Percentiles rank a stretch among this genome's conserved stretches.
These are phyloP conservation scores for Nothoprocta perdicaria DNA, from an alignment of 2,113 vertebrate species.

Conservation along the genomic window DNA sequence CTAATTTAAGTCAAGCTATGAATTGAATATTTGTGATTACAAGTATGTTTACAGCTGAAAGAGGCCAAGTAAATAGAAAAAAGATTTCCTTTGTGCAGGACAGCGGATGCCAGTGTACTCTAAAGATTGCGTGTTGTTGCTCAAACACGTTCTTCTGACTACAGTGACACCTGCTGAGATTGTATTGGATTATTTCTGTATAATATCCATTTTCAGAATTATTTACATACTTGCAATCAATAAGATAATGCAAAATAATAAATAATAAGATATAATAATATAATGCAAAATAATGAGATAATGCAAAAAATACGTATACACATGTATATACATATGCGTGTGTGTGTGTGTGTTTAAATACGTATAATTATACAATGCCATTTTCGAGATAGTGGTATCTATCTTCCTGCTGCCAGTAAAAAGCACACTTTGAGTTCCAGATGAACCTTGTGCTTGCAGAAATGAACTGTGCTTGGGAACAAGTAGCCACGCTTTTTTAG, in stretches of 20 bases:
- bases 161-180: slow-evolving; percentile 71
- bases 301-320: not conserved
- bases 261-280: too few species aligned
- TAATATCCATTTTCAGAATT: slow-evolving; percentile 60
- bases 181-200: slow-evolving; percentile 49
- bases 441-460: not conserved
- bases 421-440: slow-evolving; percentile 37
- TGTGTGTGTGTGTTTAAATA: not conserved
- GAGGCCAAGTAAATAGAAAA: slow-evolving; percentile 13
- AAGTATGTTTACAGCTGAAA: not conserved
- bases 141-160: slow-evolving; percentile 46
- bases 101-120: not conserved
- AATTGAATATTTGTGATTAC: slow-evolving; percentile 23
- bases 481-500: slow-evolving; percentile 1
- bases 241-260: too few species aligned
- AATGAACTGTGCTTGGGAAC: slow-evolving; percentile 24
- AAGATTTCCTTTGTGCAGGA: not conserved
- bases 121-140: slow-evolving; percentile 30
- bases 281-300: too few species aligned
- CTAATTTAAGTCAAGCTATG: slow-evolving; percentile 9
- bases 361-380: slow-evolving; percentile 8
- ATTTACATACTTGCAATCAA: slow-evolving; percentile 64
- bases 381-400: slow-evolving; percentile 11
- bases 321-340: not conserved
- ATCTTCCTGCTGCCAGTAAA: slow-evolving; percentile 9